Conservation (phyloP, 2,888 invertebrate species). For the Branchinecta sandiegonensis region DNA sequence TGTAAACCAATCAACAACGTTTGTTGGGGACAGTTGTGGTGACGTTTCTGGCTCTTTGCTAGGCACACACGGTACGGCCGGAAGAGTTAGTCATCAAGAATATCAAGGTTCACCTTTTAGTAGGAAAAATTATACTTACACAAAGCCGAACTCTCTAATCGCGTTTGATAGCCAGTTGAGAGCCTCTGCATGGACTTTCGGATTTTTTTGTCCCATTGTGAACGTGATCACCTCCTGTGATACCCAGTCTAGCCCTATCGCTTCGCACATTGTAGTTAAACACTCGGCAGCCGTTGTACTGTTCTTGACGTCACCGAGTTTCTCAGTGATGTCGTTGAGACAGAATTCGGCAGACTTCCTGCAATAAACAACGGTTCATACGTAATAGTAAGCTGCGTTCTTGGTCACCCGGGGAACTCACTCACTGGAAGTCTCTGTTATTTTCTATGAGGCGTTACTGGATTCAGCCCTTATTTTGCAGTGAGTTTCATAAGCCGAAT, state of each 20-base stretch:
- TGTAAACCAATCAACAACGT: too few species aligned
- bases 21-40: too few species aligned
- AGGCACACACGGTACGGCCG: too few species aligned
- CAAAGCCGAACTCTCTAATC: constrained; percentile 71
- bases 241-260: constrained; percentile 57
- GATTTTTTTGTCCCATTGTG: constrained; percentile 60
- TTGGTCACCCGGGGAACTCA: too few species aligned
- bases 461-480: too few species aligned
- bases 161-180: constrained; percentile 63
- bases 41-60: too few species aligned
- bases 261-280: constrained; percentile 59
- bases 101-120: background rate
- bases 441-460: too few species aligned
- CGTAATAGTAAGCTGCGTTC: background rate
- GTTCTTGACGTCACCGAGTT: constrained; percentile 70
- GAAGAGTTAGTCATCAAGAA: too few species aligned
- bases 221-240: constrained; percentile 56
- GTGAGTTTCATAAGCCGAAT: too few species aligned
- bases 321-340: constrained; percentile 63
- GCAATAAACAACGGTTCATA: background rate
- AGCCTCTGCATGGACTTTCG: constrained; percentile 74
- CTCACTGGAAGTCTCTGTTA: too few species aligned
- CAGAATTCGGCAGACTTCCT: constrained; percentile 58
- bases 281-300: constrained; percentile 51
- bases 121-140: constrained; percentile 40